Evolutionary conservation across 2,797 vertebrate species (phyloP).

Genomic region (Mycteria americana): DNA sequence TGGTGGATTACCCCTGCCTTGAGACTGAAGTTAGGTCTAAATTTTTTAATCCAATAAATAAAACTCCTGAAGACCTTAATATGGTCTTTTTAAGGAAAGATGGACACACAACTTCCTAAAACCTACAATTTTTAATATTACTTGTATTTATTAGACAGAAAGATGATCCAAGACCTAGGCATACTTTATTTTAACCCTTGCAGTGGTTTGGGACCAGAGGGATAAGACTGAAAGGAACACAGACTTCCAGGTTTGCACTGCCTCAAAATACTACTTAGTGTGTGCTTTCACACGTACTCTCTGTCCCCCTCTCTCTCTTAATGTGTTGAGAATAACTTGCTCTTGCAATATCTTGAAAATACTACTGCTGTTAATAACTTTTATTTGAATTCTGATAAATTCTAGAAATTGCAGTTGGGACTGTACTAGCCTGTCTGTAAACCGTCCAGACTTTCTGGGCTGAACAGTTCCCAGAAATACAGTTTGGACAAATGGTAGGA

Average conservation of each 20-base stretch:
- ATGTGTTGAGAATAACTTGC: neutral
- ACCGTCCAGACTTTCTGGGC: neutral
- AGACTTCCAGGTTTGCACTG: neutral
- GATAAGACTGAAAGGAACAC: neutral
- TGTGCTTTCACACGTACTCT: neutral
- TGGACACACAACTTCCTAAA: neutral
- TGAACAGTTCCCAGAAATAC: neutral
- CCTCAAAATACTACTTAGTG: neutral
- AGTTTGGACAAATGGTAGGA: neutral
- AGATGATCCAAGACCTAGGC: neutral
- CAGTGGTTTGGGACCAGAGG: neutral
- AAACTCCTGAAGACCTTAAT: neutral
- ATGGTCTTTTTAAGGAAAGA: neutral
- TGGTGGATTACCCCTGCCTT: neutral
- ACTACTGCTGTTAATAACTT: neutral
- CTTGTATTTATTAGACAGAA: neutral
- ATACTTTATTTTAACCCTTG: neutral
- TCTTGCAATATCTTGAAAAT: neutral
- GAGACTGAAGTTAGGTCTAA: neutral
- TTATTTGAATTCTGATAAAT: neutral
- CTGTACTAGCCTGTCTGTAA: neutral
- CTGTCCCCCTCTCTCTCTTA: neutral
- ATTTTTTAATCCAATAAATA: neutral
- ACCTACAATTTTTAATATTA: neutral
- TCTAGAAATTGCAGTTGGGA: neutral